These are phyloP conservation scores for Eupithecia inturbata DNA, from an alignment of 2,888 invertebrate species.

Conservation along the genomic window DNA sequence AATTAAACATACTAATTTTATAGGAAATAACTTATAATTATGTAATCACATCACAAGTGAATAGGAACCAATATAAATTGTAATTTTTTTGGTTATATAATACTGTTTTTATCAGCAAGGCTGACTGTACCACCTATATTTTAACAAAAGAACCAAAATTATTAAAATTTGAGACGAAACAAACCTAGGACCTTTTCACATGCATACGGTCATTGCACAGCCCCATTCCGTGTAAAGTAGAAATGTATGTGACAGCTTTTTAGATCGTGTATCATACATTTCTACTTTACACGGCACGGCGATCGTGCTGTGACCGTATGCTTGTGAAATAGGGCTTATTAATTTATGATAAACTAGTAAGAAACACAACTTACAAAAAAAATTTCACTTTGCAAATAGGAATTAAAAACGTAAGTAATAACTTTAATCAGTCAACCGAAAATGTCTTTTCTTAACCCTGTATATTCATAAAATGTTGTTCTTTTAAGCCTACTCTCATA, in stretches of 20 bases:
- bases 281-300: no score
- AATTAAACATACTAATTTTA: not conserved
- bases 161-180: not conserved
- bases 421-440: not conserved
- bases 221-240: no score
- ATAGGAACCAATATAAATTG: constrained; percentile 2
- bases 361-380: not conserved
- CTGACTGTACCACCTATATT: not conserved
- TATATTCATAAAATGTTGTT: not conserved
- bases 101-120: not conserved
- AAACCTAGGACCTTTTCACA: not conserved
- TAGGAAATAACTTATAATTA: not conserved
- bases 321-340: not conserved
- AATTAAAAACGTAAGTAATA: not conserved
- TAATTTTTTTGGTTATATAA: not conserved
- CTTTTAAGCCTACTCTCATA: not conserved
- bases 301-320: no score
- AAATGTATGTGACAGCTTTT: no score
- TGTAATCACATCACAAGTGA: not conserved
- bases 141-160: not conserved
- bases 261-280: no score
- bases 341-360: not conserved
- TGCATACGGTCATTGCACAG: no score
- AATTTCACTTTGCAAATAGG: not conserved
- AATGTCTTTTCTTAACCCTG: not conserved